These are phyloP conservation scores for Gymnopithys bicolor DNA, from an alignment of 2,797 vertebrate genomes.

Conservation along the genomic window DNA sequence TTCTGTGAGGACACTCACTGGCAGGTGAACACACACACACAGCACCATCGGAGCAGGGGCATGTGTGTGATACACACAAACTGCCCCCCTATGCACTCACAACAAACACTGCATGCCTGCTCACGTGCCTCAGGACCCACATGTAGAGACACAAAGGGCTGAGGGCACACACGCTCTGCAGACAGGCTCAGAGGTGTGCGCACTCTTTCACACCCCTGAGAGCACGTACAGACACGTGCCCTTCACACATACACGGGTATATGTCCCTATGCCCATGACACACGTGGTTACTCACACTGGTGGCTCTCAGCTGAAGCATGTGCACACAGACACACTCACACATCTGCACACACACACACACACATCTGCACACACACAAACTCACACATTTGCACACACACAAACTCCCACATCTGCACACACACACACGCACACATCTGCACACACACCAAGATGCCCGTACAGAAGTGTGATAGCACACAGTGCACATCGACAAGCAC, in stretches of 20 bases:
- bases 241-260: rapidly evolving
- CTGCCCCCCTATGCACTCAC: neutral
- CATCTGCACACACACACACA: too few relatives aligned
- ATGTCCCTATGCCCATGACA: neutral
- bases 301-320: neutral
- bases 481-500: neutral
- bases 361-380: too few relatives aligned
- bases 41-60: neutral
- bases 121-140: neutral
- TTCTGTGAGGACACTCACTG: neutral
- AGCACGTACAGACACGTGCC: rapidly evolving
- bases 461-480: neutral
- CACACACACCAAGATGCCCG: neutral
- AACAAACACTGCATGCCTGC: neutral
- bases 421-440: neutral
- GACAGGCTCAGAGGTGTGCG: neutral
- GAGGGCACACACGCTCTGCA: neutral
- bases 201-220: neutral
- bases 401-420: neutral
- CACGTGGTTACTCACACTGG: neutral
- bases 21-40: neutral
- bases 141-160: rapidly evolving
- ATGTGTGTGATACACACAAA: neutral
- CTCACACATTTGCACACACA: too few relatives aligned
- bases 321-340: neutral